A percentile compares a stretch with the other conserved stretches of the same genome.
Evolutionary conservation across 2,888 invertebrate genomes (phyloP).

Genomic region (Ophion ellenae): DNA sequence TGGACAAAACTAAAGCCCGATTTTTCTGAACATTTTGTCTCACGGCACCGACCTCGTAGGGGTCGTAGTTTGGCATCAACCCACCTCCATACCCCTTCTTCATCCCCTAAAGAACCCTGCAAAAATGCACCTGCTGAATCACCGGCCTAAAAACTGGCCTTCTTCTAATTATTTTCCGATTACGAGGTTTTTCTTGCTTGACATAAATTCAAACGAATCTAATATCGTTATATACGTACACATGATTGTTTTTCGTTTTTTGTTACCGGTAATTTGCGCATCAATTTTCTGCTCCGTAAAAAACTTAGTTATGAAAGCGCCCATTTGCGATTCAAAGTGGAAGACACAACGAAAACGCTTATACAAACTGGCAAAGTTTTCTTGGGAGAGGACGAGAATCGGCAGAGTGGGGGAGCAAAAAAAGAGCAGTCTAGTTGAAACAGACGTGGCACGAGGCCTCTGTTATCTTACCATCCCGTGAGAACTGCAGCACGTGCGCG

Average conservation of each 20-base stretch:
- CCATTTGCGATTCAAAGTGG: neutral
- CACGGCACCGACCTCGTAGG: too few species aligned
- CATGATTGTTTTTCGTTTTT: neutral
- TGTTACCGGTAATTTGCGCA: neutral
- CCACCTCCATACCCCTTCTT: too few species aligned
- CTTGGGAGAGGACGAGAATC: constrained; percentile 11
- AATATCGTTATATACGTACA: neutral
- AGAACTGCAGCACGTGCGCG: constrained; percentile 69
- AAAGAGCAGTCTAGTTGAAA: constrained; percentile 61
- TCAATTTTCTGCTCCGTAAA: neutral
- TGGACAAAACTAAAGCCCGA: too few species aligned
- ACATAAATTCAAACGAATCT: neutral
- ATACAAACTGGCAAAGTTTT: neutral
- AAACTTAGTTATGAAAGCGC: neutral
- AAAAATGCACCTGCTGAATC: too few species aligned
- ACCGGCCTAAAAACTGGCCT: too few species aligned
- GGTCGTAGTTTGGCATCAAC: too few species aligned
- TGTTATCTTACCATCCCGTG: constrained; percentile 65
- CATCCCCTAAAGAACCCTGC: too few species aligned
- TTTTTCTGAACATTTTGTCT: too few species aligned
- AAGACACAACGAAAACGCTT: constrained; percentile 21
- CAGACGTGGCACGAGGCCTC: constrained; percentile 52
- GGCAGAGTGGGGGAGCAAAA: constrained; percentile 10
- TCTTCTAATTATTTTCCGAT: too few species aligned
- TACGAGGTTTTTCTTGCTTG: neutral